Evolutionary conservation across 2,888 invertebrate species (phyloP), one percentile per base, ranked within the genome.

Genomic region (Netelia virgata): DNA sequence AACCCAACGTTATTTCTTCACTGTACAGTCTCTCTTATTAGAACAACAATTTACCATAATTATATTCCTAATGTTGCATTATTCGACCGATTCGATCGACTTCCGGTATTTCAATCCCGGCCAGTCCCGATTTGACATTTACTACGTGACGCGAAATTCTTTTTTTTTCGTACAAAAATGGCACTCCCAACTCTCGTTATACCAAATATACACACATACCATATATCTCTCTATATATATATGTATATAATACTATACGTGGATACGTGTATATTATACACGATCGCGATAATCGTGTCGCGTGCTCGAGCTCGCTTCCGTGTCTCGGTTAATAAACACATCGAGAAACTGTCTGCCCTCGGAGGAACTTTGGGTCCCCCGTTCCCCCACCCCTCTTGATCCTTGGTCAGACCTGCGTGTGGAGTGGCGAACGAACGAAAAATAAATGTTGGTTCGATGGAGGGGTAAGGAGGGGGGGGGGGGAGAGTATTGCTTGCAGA

Each of bases 241-340:
- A 10, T 2, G 0, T 10, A 70, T 64, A 43, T 47, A 55, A 41
- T 11, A 11, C 1, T 72, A n/a, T 59, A 72, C 36, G 36, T 36
- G 64, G 16, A 66, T 70, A 82, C 79, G 82, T 79, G 82, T 82
- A 66, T 64, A 79, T 75, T 73, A 75, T 82, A 85, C 82, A 74
- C 70, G 85, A 85, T 85, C 85, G 85, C 79, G 85, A 82, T 85
- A 85, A 85, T 85, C 82, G 85, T 85, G 85, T 85, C 85, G 85
- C 85, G 85, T 85, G 85, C 85, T 85, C 82, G 85, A 63, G 79
- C 72, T 66, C 75, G 79, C 85, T 85, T 85, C 85, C 85, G 85
- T 85, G 85, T 85, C 85, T 85, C 85, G 85, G 78, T 85, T 85
- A 85, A 85, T 85, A 85, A 85, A 85, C 82, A 85, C 85, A 85